phyloP scores from a whole-genome alignment of 2,888 invertebrate genomes.

The Nowickia ferox region DNA sequence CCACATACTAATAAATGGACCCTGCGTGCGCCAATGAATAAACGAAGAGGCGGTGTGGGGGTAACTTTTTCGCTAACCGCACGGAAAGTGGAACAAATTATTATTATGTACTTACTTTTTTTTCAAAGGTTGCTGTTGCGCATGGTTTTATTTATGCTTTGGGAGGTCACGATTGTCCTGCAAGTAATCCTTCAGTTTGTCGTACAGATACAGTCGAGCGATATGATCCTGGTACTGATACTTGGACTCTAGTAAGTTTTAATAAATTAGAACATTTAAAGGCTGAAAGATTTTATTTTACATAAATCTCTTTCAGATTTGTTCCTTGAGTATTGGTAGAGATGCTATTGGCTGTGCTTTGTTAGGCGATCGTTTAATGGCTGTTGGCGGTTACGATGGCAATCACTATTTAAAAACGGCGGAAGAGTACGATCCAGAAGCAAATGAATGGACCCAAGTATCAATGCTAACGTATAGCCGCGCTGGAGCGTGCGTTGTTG shows the following conservation, averaged over 20 bases:
- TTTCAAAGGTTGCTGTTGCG: slow-evolving; percentile 88
- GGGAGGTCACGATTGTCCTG: slow-evolving; percentile 97
- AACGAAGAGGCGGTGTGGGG: slow-evolving; percentile 94
- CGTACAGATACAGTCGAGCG: slow-evolving; percentile 95
- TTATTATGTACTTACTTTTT: not conserved
- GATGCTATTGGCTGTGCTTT: slow-evolving; percentile 95
- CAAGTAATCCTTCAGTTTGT: slow-evolving; percentile 91
- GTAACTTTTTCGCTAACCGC: slow-evolving; percentile 83
- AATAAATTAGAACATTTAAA: not conserved
- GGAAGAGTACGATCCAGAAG: slow-evolving; percentile 94
- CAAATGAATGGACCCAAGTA: slow-evolving; percentile 91
- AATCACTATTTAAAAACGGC: slow-evolving; percentile 93
- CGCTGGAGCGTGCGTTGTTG: slow-evolving; percentile 94
- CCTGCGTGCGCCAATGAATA: slow-evolving; percentile 93
- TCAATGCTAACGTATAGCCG: slow-evolving; percentile 92
- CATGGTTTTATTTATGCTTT: slow-evolving; percentile 95
- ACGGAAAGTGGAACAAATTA: not conserved
- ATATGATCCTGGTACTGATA: slow-evolving; percentile 90
- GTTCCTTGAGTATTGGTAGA: slow-evolving; percentile 91
- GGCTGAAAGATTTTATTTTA: not conserved
- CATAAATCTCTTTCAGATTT: slow-evolving; percentile 83
- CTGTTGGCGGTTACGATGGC: slow-evolving; percentile 96
- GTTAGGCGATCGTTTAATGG: slow-evolving; percentile 89
- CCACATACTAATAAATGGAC: slow-evolving; percentile 90
- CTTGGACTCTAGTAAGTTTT: slow-evolving; percentile 88